Evolutionary conservation across 2,888 invertebrate species (phyloP), one percentile per base, ranked within the genome.

Genomic region (Blastobasis lacticolella): DNA sequence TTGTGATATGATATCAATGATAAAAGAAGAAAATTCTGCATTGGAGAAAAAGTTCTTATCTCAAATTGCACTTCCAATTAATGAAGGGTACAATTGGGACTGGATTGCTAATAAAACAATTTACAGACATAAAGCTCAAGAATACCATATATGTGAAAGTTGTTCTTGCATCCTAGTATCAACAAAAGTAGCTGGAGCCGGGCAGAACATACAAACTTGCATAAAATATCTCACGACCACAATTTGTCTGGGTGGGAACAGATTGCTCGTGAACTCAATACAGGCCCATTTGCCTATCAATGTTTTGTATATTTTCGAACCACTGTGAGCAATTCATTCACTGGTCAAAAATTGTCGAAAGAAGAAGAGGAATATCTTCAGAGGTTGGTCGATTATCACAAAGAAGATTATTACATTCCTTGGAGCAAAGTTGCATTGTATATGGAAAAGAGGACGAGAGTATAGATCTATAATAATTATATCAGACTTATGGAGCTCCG

Each of bases 381-480:
- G 41, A 83, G 90, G 50, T 74, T 93, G 1, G 90, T 96, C 0
- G 89, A 92, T n/a, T 81, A 80, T 55, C 90, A 91, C 57, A 90
- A 85, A 56, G 84, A 91, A 51, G 94, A 93, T 10, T 83, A 90
- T 54, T 90, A 90, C 46, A 92, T 95, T 57, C 93, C 94, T 0
- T 96, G 96, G 95, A 88, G 90, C 4, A 91, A 90, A 67, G 91
- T 95, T 6, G 86, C 90, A 1, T 85, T 88, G 37, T 88, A 90
- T 49, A 91, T 94, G 75, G 89, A 90, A 7, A 89, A 90, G 54
- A 88, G 92, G 57, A 90, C 91, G 0, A 92, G 92, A 67, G 81
- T 87, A 4, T 94, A 94, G 70, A 75, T 94, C 7, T 93, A 94
- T 61, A 89, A 90, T 53, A 90, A 91, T 56, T 91, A 89, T 62